Conservation (phyloP, 2,113 vertebrate species). For the Tragelaphus imberbis region DNA sequence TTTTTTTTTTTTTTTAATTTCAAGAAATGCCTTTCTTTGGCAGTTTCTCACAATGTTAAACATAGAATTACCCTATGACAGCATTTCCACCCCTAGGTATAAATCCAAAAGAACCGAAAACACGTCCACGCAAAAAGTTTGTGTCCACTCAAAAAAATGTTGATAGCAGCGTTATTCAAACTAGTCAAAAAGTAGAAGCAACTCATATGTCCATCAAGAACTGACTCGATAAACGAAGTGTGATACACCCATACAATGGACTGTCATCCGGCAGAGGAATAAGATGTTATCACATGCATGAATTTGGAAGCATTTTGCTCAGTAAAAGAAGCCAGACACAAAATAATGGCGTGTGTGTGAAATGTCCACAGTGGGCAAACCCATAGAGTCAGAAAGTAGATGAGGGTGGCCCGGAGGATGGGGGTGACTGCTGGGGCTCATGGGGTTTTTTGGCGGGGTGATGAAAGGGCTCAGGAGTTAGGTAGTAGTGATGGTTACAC, state of each 20-base stretch:
- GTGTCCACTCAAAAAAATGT: neutral
- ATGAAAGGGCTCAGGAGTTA: neutral
- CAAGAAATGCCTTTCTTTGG: neutral
- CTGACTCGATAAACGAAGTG: neutral
- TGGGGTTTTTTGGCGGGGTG: neutral
- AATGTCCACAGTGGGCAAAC: neutral
- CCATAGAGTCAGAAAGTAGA: neutral
- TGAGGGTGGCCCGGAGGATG: too few relatives aligned
- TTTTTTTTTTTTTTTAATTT: neutral
- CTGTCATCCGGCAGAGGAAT: neutral
- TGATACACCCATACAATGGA: neutral
- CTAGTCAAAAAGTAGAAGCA: neutral
- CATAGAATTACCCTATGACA: neutral
- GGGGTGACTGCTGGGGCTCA: neutral
- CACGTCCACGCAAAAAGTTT: rapidly evolving
- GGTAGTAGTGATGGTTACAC: neutral
- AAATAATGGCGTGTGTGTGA: neutral
- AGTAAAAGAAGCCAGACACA: neutral
- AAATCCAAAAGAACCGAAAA: neutral
- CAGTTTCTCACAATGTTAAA: neutral
- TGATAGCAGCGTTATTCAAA: neutral
- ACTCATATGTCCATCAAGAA: neutral
- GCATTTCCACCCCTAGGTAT: neutral
- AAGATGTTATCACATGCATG: too few relatives aligned
- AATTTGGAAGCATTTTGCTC: neutral